phyloP scores from a whole-genome alignment of 2,113 vertebrate species.

The Pseudorectes ferrugineus region DNA sequence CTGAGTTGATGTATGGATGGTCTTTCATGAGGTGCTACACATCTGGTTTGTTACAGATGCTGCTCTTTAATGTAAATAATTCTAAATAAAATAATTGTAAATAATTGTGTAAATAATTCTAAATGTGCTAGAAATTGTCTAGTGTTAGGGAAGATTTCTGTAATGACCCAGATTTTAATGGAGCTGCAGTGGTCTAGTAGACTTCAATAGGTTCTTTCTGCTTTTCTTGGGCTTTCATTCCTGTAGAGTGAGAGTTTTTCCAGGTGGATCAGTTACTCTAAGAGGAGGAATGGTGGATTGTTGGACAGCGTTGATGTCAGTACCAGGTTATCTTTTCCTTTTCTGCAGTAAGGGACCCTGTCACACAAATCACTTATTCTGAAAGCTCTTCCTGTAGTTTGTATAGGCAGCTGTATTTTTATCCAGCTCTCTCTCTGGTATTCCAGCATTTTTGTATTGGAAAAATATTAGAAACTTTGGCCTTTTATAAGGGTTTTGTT shows the following conservation, averaged over 20 bases:
- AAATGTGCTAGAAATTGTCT: not conserved
- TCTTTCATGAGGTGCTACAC: not conserved
- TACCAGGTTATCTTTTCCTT: not conserved
- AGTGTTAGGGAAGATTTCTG: not conserved
- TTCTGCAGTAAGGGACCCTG: not conserved
- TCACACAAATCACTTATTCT: not conserved
- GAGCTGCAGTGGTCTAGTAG: not conserved
- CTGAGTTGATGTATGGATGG: not conserved
- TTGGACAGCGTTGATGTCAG: accelerated
- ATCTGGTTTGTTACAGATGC: not conserved
- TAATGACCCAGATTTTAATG: not conserved
- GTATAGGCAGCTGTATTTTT: not conserved
- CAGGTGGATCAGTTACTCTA: not conserved
- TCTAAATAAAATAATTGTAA: not conserved
- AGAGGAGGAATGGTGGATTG: not conserved
- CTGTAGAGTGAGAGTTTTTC: not conserved
- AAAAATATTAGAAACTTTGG: not conserved
- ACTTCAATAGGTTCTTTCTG: not conserved
- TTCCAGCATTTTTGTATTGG: not conserved
- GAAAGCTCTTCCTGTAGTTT: not conserved
- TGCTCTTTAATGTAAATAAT: not conserved
- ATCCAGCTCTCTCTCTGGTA: not conserved
- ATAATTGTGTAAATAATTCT: not conserved
- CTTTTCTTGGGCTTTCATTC: not conserved
- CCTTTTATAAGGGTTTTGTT: not conserved